Evolutionary conservation across 30 jellyfish, hydroid and myxozoan genomes (phyloP).

Genomic region (Mastigias papua): DNA sequence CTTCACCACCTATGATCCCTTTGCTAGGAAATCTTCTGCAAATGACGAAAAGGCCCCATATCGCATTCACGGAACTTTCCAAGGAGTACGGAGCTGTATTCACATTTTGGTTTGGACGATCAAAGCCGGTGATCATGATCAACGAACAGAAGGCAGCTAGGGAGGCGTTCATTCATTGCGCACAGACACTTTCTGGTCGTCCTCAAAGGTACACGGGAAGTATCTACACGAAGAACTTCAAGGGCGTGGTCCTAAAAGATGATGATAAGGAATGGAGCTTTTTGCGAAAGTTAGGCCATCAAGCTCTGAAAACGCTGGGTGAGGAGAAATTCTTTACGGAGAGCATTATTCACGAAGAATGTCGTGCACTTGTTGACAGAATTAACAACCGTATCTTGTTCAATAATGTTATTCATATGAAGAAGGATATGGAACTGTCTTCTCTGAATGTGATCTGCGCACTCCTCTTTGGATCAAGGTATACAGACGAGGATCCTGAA

Average conservation of each 20-base stretch:
- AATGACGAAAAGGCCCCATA: constrained; percentile 49
- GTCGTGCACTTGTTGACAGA: constrained; percentile 52
- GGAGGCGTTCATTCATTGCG: constrained; percentile 69
- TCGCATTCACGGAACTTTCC: constrained; percentile 30
- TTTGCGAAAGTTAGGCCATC: constrained; percentile 59
- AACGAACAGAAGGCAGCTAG: constrained; percentile 74
- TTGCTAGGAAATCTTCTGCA: constrained; percentile 65
- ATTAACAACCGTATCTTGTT: constrained; percentile 13
- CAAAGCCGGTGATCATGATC: constrained; percentile 70
- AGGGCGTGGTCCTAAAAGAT: constrained; percentile 68
- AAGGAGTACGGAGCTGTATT: constrained; percentile 60
- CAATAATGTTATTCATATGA: constrained; percentile 35
- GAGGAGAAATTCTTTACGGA: constrained; percentile 46
- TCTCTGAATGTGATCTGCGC: constrained; percentile 85
- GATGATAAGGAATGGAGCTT: constrained; percentile 43
- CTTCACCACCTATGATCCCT: constrained; percentile 76
- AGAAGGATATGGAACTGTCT: constrained; percentile 61
- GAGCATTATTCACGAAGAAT: constrained; percentile 50
- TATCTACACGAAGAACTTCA: constrained; percentile 63
- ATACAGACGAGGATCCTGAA: constrained; percentile 76
- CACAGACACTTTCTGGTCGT: constrained; percentile 70
- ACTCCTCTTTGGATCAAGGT: constrained; percentile 79
- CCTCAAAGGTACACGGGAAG: constrained; percentile 74
- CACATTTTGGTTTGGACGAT: constrained; percentile 79
- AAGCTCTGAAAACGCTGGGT: constrained; percentile 53